Base-by-base conservation (phyloP, 2,888 invertebrate species). In the Drosophila mulleri region DNA sequence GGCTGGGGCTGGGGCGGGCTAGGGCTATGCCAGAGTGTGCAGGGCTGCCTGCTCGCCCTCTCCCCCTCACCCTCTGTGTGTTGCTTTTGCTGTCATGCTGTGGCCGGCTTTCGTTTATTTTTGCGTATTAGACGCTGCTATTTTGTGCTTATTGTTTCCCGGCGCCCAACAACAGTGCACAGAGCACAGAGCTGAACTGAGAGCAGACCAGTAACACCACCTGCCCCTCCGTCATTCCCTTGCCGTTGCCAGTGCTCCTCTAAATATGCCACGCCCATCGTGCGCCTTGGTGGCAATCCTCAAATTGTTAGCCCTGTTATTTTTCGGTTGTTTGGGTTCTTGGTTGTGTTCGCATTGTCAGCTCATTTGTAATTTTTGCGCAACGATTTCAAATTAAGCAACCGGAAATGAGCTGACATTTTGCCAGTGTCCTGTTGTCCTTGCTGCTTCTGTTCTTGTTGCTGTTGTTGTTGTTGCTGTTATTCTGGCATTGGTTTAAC, bases 101-200 rank as follows among this genome's bases (percentile, higher is more conserved):
- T 78, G 84, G 89, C 74, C 89, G 78, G 78, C 61, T 75, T 70
- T 78, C 89, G 86, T 86, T 86, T 88, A 78, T 88, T 86, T 86
- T 85, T 90, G 86, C 89, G 86, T 88, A 90, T 88, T 90, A 89
- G 90, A 88, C 80, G 83, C 83, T 83, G 90, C 86, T 82, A 84
- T 87, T 87, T 78, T 78, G 85, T 78, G 87, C 88, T 87, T 87
- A 83, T 89, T 89, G 84, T 87, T 80, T 83, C 70, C 78, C 73
- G 14, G 18, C 56, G 42, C 29, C 16, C 42, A 44, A n/a, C 7
- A 54, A 59, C 37, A 44, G 37, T 6, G 37, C 14, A 37, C n/a
- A 29, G 26, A 5, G n/a, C n/a, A 18, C 42, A 11, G 32, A 32
- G 2, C 32, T 11, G 32, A 32, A 11, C 32, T 11, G 11, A 11